Percentiles rank a stretch among this genome's conserved stretches.
Evolutionary conservation across 2,888 invertebrate genomes (phyloP).

Genomic region (Zhengitettix transpicula): DNA sequence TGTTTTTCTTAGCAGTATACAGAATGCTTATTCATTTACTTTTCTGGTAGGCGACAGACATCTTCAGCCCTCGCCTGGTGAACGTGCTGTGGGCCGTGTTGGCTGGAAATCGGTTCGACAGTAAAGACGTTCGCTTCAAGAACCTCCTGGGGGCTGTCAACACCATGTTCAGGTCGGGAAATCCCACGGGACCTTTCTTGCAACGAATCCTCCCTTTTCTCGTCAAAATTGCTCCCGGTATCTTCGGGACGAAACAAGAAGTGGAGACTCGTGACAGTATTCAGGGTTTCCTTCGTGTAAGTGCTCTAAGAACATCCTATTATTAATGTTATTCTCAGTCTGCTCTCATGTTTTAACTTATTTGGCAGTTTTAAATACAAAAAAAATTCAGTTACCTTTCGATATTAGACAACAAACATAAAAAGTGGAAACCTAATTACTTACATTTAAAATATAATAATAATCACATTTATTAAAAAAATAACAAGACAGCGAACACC

Average conservation of each 20-base stretch:
- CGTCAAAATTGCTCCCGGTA: neutral
- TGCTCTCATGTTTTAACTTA: no score
- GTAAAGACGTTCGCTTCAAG: constrained; percentile 10
- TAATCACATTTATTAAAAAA: no score
- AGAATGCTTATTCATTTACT: no score
- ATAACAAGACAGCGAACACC: no score
- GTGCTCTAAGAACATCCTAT: neutral
- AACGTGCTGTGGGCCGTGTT: constrained; percentile 16
- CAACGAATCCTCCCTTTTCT: neutral
- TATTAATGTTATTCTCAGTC: no score
- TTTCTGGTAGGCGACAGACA: constrained; percentile 5
- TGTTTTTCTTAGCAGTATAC: no score
- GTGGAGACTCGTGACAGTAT: neutral
- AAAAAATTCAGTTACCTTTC: no score
- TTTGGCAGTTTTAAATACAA: no score
- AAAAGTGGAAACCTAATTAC: no score
- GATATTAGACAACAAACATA: no score
- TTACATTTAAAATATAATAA: no score
- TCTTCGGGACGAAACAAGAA: neutral
- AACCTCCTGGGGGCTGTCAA: constrained; percentile 5
- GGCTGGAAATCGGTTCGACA: constrained; percentile 11
- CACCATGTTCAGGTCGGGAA: neutral
- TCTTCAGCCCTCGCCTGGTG: constrained; percentile 12
- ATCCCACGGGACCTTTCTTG: constrained; percentile 1
- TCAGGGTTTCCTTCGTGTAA: constrained; percentile 5